Conservation (phyloP, 2,888 invertebrate genomes). For the Metacarcinus magister region DNA sequence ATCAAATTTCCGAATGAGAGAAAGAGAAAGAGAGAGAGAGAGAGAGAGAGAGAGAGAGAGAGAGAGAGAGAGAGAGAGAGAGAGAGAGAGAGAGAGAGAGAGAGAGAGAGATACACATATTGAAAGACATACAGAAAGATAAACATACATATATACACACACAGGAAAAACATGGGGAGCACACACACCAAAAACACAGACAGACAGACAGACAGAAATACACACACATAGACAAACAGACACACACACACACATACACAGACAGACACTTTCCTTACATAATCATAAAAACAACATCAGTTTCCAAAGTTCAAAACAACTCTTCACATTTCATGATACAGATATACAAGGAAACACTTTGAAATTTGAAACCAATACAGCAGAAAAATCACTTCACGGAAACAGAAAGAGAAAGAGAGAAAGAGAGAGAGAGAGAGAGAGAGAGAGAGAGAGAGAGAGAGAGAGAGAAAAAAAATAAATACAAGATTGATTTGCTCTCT, state of each 20-base stretch:
- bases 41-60: background rate
- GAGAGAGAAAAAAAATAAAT: background rate
- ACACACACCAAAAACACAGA: background rate
- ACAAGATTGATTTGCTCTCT: too few relatives aligned
- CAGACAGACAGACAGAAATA: conserved; percentile 42
- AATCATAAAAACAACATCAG: too few relatives aligned
- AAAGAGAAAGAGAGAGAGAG: background rate
- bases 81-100: background rate
- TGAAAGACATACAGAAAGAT: conserved; percentile 43
- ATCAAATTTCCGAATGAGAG: background rate
- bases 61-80: background rate
- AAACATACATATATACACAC: background rate
- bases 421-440: conserved; percentile 48
- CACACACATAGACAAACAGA: background rate
- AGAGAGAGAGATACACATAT: background rate
- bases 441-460: conserved; percentile 6
- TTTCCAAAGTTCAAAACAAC: too few relatives aligned
- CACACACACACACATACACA: background rate
- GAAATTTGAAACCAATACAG: too few relatives aligned
- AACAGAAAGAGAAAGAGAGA: background rate
- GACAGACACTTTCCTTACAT: background rate
- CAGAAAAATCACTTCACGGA: too few relatives aligned
- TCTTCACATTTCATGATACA: too few relatives aligned
- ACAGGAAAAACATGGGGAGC: too few relatives aligned
- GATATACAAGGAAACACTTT: too few relatives aligned